Evolutionary conservation across 37 sponge, comb jelly and placozoan genomes (phyloP).

Genomic region (Haliclona indistincta): DNA sequence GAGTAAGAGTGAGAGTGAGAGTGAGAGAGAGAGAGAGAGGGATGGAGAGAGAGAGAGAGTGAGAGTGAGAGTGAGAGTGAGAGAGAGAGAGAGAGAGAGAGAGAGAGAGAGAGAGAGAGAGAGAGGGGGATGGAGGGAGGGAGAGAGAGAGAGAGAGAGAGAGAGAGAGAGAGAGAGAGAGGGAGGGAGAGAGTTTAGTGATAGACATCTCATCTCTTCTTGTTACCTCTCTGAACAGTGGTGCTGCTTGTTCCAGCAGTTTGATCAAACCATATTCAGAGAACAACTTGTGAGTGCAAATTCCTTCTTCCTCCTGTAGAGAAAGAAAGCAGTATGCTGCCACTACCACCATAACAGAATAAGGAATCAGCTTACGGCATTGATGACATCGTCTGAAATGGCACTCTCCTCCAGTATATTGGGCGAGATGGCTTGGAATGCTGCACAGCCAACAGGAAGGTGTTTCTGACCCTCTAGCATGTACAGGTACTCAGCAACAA

Average conservation of each 20-base stretch:
- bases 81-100: too few species aligned
- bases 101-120: too few species aligned
- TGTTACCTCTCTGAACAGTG: slow-evolving; percentile 70
- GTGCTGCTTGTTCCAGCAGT: slow-evolving; percentile 76
- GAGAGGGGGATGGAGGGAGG: too few species aligned
- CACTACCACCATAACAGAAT: neutral
- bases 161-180: slow-evolving; percentile 25
- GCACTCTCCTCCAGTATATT: slow-evolving; percentile 97
- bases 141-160: slow-evolving; percentile 35
- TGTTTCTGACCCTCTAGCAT: slow-evolving; percentile 75
- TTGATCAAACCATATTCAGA: slow-evolving; percentile 82
- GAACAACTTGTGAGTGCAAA: slow-evolving; percentile 85
- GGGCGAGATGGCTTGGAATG: slow-evolving; percentile 76
- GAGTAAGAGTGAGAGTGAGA: slow-evolving; percentile 5
- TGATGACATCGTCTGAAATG: slow-evolving; percentile 83
- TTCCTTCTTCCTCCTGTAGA: slow-evolving; percentile 84
- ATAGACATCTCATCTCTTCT: slow-evolving; percentile 69
- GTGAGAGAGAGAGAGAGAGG: neutral
- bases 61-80: too few species aligned
- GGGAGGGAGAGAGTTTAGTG: slow-evolving; percentile 25
- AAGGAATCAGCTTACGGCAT: slow-evolving; percentile 40
- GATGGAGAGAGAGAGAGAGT: neutral
- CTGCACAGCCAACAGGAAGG: slow-evolving; percentile 52
- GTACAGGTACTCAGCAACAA: slow-evolving; percentile 94
- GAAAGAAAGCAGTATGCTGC: neutral